Base-by-base conservation (phyloP, 2,888 invertebrate species). In the Leptinotarsa haldemani region DNA sequence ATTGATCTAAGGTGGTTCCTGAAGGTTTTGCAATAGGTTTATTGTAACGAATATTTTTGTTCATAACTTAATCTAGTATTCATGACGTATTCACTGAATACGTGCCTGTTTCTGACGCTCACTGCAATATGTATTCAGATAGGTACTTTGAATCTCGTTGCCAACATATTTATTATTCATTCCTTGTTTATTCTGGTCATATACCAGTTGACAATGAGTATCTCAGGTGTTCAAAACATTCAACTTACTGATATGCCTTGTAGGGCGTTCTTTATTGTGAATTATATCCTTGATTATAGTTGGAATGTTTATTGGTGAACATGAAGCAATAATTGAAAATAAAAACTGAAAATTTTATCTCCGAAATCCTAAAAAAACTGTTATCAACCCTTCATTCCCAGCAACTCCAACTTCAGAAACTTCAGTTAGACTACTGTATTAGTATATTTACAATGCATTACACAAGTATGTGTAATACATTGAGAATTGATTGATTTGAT, bases 221-320 rank as follows among this genome's bases (percentile, higher is more conserved):
- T 52, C 56, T 68, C 68, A 68, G 68, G 68, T 68, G 58, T 56
- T n/a, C 53, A 30, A 67, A 52, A 53, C 67, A 67, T 4, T 53
- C 22, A 18, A 67, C 53, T 40, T 40, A 40, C 40, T 40, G 40
- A 50, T 4, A 66, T 30, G 50, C 25, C 65, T 52, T 61, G 61
- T 40, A 61, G 61, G 40, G 61, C 3, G 9, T 9, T 61, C 25
- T 30, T 61, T 15, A n/a, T 61, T 15, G 61, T 61, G 3, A 20
- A 40, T 61, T 30, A 61, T 58, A 58, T 58, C 5, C 20, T 5
- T 58, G 58, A 58, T 61, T 61, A 40, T 61, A 16, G 61, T 61
- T 61, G 30, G 9, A 56, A 22, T 56, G 56, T 22, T 56, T 56
- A 53, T 53, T 53, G 53, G 12, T 53, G 9, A 18, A n/a, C n/a